A percentile compares a stretch with the other conserved stretches of the same genome.
Evolutionary conservation across 2,888 invertebrate species (phyloP).

Genomic region (Athalia circularis): DNA sequence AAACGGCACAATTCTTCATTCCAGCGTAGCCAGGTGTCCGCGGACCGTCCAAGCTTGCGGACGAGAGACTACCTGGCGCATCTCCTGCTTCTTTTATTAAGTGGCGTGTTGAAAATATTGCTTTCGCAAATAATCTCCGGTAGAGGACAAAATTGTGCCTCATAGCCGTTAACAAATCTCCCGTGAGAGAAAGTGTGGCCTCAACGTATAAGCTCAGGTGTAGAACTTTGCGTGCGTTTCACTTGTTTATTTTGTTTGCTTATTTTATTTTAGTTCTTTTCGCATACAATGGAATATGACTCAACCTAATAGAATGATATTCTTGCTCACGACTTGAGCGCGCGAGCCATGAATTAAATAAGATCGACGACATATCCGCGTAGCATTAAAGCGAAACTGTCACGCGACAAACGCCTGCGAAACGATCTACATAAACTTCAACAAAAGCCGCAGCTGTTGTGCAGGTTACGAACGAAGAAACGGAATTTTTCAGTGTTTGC

Average conservation of each 20-base stretch:
- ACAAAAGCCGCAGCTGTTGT: neutral
- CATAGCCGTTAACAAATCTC: neutral
- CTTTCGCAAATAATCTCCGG: constrained; percentile 11
- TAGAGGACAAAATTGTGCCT: constrained; percentile 25
- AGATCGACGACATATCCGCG: constrained; percentile 28
- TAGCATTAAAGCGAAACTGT: constrained; percentile 12
- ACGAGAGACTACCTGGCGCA: neutral
- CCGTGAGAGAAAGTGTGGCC: constrained; percentile 15
- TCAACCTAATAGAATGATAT: constrained; percentile 28
- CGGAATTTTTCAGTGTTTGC: constrained; percentile 15
- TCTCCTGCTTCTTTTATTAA: neutral
- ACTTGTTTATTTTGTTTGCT: neutral
- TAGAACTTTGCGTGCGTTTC: constrained; percentile 15
- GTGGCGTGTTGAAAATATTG: constrained; percentile 34
- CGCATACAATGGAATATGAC: neutral
- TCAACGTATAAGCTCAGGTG: constrained; percentile 15
- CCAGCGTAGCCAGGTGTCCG: no score
- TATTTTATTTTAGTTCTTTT: neutral
- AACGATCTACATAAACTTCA: constrained; percentile 7
- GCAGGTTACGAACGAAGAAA: neutral
- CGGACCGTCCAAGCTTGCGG: no score
- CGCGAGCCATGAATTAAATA: constrained; percentile 30
- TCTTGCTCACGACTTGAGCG: neutral
- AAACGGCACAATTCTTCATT: no score
- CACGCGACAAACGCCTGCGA: constrained; percentile 17